phyloP scores from a whole-genome alignment of 2,888 invertebrate genomes.

The Coenonympha arcania region DNA sequence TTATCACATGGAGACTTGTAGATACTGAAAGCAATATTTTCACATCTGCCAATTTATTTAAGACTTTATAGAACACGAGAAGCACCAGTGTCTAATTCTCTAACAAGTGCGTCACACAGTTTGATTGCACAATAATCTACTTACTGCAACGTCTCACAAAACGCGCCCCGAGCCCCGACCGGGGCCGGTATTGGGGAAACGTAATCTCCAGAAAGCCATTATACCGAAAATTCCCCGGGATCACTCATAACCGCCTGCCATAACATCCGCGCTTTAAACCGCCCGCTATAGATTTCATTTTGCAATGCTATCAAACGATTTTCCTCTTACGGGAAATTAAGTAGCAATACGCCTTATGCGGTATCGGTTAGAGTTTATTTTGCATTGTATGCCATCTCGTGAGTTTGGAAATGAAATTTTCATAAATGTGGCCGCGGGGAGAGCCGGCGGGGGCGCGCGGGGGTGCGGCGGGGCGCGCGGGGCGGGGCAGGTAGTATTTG shows the following conservation, averaged over 20 bases:
- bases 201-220: conserved; percentile 68
- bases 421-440: conserved; percentile 53
- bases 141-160: conserved; percentile 56
- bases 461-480: conserved; percentile 29
- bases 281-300: conserved; percentile 47
- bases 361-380: conserved; percentile 58
- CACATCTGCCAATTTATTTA: too few relatives aligned
- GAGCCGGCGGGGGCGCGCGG: conserved; percentile 30
- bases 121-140: conserved; percentile 67
- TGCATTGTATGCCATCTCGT: conserved; percentile 41
- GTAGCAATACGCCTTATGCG: conserved; percentile 56
- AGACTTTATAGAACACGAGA: too few relatives aligned
- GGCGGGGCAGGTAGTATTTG: conserved; percentile 44
- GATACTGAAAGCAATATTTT: too few relatives aligned
- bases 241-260: conserved; percentile 44
- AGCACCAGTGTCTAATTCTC: too few relatives aligned
- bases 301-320: conserved; percentile 37
- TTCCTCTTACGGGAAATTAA: conserved; percentile 48
- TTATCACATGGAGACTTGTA: too few relatives aligned
- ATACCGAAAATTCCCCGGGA: conserved; percentile 62
- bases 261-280: conserved; percentile 40
- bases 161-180: background rate
- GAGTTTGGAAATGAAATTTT: conserved; percentile 71
- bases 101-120: conserved; percentile 17
- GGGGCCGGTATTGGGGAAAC: conserved; percentile 59